Conservation (phyloP, 2,113 vertebrate species). For the Xiphorhynchus elegans region DNA sequence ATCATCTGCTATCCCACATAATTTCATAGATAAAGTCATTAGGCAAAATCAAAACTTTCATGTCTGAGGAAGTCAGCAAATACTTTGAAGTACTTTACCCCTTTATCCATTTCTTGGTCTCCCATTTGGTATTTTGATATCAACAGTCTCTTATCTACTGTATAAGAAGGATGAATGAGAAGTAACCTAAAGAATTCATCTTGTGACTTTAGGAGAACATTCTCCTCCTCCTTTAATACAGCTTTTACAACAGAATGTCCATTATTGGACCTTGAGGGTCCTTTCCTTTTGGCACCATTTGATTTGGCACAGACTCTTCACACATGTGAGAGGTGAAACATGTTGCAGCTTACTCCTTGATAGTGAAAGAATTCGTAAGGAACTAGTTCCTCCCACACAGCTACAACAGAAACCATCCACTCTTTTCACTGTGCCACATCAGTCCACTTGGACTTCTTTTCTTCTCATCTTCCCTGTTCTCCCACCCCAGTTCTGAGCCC, state of each 20-base stretch:
- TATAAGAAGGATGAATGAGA: background rate
- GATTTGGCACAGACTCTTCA: background rate
- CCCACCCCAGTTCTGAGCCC: background rate
- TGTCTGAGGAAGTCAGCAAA: background rate
- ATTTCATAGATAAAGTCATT: background rate
- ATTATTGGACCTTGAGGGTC: background rate
- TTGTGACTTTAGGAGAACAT: background rate
- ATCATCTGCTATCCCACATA: background rate
- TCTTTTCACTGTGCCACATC: background rate
- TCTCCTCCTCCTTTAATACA: background rate
- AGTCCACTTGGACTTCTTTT: background rate
- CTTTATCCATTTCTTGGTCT: background rate
- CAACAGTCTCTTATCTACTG: background rate
- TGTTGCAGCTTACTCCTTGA: background rate
- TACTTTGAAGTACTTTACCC: background rate
- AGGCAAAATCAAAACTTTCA: accelerated
- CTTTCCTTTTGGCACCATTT: background rate
- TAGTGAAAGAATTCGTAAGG: background rate
- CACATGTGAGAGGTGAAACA: background rate
- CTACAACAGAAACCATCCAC: background rate
- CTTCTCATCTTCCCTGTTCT: background rate
- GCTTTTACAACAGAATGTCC: background rate
- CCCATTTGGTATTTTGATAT: background rate
- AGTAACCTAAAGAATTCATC: background rate
- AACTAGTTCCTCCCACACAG: background rate